Evolutionary conservation across 2,113 vertebrate genomes (phyloP).

Genomic region (Apistogramma diplotaenia): DNA sequence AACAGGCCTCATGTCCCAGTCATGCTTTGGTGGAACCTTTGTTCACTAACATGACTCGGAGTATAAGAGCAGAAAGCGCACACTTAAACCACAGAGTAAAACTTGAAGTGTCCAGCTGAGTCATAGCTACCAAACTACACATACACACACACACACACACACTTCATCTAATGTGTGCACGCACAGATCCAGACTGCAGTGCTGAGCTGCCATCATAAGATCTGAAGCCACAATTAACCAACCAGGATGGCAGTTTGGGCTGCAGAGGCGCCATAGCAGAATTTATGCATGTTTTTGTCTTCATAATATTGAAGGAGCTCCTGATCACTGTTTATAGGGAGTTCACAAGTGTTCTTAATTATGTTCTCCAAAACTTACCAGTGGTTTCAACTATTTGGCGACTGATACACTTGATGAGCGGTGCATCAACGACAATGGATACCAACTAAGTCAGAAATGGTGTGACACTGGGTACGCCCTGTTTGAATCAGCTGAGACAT

Average conservation of each 20-base stretch:
- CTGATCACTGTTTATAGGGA: too few species aligned
- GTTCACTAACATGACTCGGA: not conserved
- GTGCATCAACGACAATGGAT: not conserved
- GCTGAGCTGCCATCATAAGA: not conserved
- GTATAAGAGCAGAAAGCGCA: not conserved
- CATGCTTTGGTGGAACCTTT: conserved; percentile 43
- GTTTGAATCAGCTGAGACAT: too few species aligned
- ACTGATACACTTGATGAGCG: not conserved
- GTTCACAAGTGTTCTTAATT: not conserved
- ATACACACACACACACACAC: not conserved
- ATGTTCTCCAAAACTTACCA: not conserved
- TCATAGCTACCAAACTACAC: not conserved
- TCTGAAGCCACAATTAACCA: not conserved
- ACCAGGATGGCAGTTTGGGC: not conserved
- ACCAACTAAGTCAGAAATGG: too few species aligned
- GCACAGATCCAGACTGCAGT: not conserved
- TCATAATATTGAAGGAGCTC: not conserved
- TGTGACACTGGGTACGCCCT: too few species aligned
- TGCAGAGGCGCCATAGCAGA: not conserved
- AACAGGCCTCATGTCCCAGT: not conserved
- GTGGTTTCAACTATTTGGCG: not conserved
- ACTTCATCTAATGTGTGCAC: not conserved
- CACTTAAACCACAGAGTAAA: not conserved
- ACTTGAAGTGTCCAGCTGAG: not conserved
- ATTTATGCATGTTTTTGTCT: conserved; percentile 14